Conservation (phyloP, 92 coral and sea anemone genomes). For the Zoanthus solanderi region DNA sequence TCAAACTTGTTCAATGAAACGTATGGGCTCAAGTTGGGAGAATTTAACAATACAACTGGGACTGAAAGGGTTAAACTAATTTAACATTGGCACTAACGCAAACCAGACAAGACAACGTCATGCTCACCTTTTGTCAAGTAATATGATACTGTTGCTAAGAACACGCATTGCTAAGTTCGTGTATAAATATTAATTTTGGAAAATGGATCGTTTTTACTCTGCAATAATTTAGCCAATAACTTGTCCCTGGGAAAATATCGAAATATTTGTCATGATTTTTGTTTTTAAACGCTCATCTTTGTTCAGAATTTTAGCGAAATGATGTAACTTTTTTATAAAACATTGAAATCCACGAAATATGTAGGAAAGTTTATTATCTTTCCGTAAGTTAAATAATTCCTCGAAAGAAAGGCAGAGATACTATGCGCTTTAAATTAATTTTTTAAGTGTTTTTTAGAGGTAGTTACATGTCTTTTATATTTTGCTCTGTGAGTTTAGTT, state of each 20-base stretch:
- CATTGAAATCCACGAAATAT: not conserved
- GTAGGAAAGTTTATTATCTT: not conserved
- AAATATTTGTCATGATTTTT: not conserved
- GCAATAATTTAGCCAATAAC: conserved; percentile 5
- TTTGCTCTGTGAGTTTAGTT: no score
- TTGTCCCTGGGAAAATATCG: not conserved
- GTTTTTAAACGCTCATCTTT: not conserved
- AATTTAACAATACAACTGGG: no score
- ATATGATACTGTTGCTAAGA: conserved; percentile 7
- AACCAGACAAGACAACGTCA: not conserved
- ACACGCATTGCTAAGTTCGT: conserved; percentile 27
- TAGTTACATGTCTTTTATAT: no score
- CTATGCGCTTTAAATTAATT: not conserved
- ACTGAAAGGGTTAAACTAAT: not conserved
- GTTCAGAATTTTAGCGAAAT: not conserved
- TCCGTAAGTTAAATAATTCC: not conserved
- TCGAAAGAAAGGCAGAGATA: not conserved
- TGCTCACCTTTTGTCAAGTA: not conserved
- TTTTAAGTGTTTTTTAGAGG: not conserved
- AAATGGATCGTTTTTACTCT: conserved; percentile 6
- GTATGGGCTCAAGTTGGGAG: no score
- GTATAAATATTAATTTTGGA: conserved; percentile 32
- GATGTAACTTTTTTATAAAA: not conserved
- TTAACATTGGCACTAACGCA: not conserved
- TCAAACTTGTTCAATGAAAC: no score